phyloP scores from a whole-genome alignment of 2,113 vertebrate species.

The Strix uralensis region DNA sequence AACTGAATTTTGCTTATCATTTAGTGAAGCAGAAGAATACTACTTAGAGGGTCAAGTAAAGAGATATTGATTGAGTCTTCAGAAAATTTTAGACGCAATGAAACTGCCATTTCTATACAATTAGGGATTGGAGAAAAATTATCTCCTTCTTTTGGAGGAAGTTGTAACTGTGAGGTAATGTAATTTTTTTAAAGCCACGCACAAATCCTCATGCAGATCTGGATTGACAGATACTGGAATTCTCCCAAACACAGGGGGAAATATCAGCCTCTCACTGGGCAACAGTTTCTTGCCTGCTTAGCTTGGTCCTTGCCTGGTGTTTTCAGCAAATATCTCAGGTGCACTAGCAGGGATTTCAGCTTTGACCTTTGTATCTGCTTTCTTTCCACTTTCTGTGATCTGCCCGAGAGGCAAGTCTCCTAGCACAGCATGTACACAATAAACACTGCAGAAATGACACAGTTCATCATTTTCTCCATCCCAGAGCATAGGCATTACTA shows the following conservation, averaged over 20 bases:
- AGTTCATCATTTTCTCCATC: not conserved
- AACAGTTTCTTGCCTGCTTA: not conserved
- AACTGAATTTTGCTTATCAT: not conserved
- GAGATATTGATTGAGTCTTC: not conserved
- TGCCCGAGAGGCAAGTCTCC: not conserved
- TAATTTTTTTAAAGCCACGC: not conserved
- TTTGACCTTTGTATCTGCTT: conserved; percentile 28
- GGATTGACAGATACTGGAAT: not conserved
- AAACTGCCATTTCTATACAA: not conserved
- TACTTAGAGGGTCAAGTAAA: not conserved
- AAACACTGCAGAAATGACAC: not conserved
- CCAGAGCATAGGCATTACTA: not conserved
- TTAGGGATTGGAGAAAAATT: not conserved
- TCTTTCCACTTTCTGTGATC: not conserved
- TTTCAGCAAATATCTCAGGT: not conserved
- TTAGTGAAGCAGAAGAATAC: not conserved
- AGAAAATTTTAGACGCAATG: not conserved
- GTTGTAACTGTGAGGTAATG: not conserved
- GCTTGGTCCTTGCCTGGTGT: not conserved
- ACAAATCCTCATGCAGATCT: not conserved
- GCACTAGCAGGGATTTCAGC: not conserved
- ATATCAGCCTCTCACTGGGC: not conserved
- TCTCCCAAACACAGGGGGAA: not conserved
- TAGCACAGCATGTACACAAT: not conserved
- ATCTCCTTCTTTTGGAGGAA: not conserved